Base-by-base conservation (phyloP, 2,113 vertebrate genomes). In the Dasyurus viverrinus region DNA sequence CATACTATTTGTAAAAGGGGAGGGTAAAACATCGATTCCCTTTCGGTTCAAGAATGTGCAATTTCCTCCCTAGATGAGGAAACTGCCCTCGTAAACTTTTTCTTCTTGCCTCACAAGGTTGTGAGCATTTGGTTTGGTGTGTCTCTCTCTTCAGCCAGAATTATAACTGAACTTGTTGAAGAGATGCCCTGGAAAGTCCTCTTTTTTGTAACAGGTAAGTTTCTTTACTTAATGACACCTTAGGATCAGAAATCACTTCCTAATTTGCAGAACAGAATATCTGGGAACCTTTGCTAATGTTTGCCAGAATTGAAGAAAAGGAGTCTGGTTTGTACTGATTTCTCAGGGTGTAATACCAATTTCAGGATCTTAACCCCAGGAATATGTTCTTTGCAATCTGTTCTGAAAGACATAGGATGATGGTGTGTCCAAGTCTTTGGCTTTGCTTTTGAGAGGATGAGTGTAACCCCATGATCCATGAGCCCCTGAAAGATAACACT, bases 51-150 rank as follows among this genome's bases (percentile, higher is more conserved):
- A 46, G 22, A 10, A 3, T 95, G 76, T 96, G 97, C 97, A 97
- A 98, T 96, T 97, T 98, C 97, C 97, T 97, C 97, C 94, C 93
- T 42, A 16, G 48, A 93, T 95, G 96, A 97, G 89, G 96, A 96
- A 98, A 97, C 89, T 30, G 94, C 92, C 52, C 90, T 9, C 92
- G 46, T 98, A 84, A 84, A 97, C 97, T 60, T 97, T 47, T 98
- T 97, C 95, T 94, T 94, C 52, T 42, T 93, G 93, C 94, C 93
- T 53, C 94, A 60, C 95, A 97, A 95, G 94, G 93, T 76, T 0
- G 90, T 8, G 19, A 95, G 92, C 95, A 23, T 84, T 68, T 84
- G 55, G 55, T 57, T 57, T 57, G 55, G 57, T 24, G 60, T 92
- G 94, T 91, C 92, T 25, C 36, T 25, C 36, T 3, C 95, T 60